These are phyloP conservation scores for Paramormyrops kingsleyae DNA, from an alignment of 2,113 vertebrate genomes.

Conservation along the genomic window DNA sequence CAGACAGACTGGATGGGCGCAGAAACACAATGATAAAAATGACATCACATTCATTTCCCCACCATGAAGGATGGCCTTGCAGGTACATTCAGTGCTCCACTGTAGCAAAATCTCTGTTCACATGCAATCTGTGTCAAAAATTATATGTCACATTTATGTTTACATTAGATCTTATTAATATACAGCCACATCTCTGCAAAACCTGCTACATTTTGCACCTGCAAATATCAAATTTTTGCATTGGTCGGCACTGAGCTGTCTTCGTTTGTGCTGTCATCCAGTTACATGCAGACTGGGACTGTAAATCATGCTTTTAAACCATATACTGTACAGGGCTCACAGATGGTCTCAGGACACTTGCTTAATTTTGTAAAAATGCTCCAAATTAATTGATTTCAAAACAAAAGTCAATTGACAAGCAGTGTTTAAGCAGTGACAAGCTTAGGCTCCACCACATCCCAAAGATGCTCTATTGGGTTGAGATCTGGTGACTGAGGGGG, in stretches of 20 bases:
- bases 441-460: no score
- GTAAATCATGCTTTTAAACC: neutral
- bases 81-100: neutral
- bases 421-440: neutral
- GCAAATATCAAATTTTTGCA: neutral
- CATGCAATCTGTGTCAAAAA: neutral
- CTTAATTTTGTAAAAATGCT: neutral
- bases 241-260: neutral
- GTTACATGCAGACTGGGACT: neutral
- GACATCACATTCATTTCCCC: neutral
- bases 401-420: neutral
- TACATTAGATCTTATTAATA: neutral
- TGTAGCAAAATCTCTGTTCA: neutral
- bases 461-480: no score
- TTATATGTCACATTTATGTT: neutral
- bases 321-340: neutral
- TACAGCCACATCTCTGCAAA: neutral
- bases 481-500: no score
- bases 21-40: conserved; percentile 4
- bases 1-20: conserved; percentile 60
- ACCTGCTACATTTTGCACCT: neutral
- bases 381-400: neutral
- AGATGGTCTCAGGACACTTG: neutral
- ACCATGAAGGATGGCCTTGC: neutral
- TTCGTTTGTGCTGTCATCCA: no score